phyloP scores from a whole-genome alignment of 2,888 invertebrate species.

The Synanthedon vespiformis region DNA sequence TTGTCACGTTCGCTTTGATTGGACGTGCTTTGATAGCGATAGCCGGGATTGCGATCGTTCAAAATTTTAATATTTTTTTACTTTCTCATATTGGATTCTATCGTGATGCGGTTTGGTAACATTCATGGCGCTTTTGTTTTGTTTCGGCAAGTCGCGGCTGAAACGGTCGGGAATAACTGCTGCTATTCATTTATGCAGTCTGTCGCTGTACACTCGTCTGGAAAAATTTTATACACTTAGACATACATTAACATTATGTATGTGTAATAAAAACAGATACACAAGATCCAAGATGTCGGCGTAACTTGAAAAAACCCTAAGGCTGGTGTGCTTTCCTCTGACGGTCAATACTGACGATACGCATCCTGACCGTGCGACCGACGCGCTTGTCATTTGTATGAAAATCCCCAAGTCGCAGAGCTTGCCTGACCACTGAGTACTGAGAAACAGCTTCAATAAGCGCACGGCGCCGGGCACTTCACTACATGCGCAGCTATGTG shows the following conservation, averaged over 20 bases:
- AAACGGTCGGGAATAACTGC: constrained; percentile 22
- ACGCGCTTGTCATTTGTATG: no score
- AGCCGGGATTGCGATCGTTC: constrained; percentile 59
- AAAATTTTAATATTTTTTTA: constrained; percentile 56
- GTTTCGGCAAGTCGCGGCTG: constrained; percentile 9
- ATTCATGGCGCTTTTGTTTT: constrained; percentile 54
- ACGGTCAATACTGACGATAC: no score
- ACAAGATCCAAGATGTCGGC: no score
- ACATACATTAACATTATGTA: constrained; percentile 13
- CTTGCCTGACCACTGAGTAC: no score
- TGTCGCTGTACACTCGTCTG: background rate
- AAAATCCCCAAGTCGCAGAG: no score
- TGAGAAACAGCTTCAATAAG: no score
- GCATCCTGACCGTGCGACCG: no score
- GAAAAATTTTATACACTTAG: constrained; percentile 8
- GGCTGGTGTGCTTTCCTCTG: no score
- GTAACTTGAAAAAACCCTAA: no score
- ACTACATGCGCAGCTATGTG: no score
- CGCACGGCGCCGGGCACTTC: no score
- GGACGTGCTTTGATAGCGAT: constrained; percentile 69
- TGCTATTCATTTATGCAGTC: constrained; percentile 34
- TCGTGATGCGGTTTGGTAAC: constrained; percentile 50
- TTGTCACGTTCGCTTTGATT: constrained; percentile 68
- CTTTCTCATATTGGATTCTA: constrained; percentile 58
- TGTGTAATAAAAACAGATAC: constrained; percentile 1